Evolutionary conservation across 64 coral and sea anemone species (phyloP).

Genomic region (Pachyseris speciosa): DNA sequence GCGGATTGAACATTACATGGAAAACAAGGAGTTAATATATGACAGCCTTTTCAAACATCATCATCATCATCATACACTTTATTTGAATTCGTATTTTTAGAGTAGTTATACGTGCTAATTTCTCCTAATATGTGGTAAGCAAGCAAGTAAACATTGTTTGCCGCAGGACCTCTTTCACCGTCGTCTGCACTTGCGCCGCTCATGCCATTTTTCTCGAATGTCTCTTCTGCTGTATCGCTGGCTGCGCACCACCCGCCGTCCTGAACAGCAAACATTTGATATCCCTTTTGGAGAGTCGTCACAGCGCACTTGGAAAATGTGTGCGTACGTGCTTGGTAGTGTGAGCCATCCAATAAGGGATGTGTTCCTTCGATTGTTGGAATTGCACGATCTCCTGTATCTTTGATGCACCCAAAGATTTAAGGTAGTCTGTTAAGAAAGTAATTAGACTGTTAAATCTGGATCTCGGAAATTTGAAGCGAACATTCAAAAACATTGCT

Average conservation of each 20-base stretch:
- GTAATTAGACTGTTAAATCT: too few relatives aligned
- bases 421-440: too few relatives aligned
- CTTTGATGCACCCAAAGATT: conserved; percentile 37
- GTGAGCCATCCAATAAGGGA: conserved; percentile 26
- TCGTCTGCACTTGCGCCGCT: neutral
- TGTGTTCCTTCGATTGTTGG: conserved; percentile 21
- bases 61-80: too few relatives aligned
- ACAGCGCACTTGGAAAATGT: conserved; percentile 58
- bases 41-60: too few relatives aligned
- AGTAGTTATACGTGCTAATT: too few relatives aligned
- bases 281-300: conserved; percentile 13
- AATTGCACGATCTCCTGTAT: conserved; percentile 48
- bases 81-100: too few relatives aligned
- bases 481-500: too few relatives aligned
- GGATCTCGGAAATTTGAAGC: too few relatives aligned
- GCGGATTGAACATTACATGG: too few relatives aligned
- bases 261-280: conserved; percentile 53
- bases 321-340: neutral
- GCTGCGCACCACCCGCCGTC: conserved; percentile 60
- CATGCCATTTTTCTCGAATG: conserved; percentile 38
- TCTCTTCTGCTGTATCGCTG: neutral
- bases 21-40: too few relatives aligned
- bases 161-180: conserved; percentile 65
- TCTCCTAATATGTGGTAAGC: too few relatives aligned
- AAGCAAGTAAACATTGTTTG: conserved; percentile 64